phyloP scores from a whole-genome alignment of 2,888 invertebrate genomes.

The Polymixis lichenea region DNA sequence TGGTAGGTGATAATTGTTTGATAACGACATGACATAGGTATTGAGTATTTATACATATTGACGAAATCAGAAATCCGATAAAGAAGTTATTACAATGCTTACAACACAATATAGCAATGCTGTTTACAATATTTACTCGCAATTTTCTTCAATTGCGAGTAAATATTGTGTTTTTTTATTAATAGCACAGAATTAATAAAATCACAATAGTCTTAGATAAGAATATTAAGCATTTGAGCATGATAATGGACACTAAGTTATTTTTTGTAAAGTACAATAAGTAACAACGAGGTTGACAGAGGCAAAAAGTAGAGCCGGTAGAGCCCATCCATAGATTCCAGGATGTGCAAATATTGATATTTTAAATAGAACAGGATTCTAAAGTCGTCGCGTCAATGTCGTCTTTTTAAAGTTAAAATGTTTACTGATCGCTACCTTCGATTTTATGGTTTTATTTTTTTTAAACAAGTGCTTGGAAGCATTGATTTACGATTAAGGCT shows the following conservation, averaged over 20 bases:
- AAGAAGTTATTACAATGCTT: constrained; percentile 7
- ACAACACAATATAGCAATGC: background rate
- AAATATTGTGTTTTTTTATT: background rate
- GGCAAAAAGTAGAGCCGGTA: constrained; percentile 3
- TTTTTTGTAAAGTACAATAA: background rate
- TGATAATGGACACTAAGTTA: background rate
- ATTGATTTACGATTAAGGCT: constrained; percentile 62
- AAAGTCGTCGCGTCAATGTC: constrained; percentile 9
- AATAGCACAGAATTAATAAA: background rate
- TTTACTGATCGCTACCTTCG: constrained; percentile 48
- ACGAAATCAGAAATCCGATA: constrained; percentile 34
- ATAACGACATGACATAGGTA: constrained; percentile 43
- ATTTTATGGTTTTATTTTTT: constrained; percentile 35
- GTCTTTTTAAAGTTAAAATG: constrained; percentile 34
- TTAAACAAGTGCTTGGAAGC: constrained; percentile 40
- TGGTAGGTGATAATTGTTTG: constrained; percentile 47
- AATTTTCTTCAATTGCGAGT: background rate
- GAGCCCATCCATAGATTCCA: constrained; percentile 20
- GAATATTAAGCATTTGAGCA: background rate
- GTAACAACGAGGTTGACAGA: background rate
- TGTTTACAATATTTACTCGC: background rate
- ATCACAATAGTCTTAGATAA: background rate
- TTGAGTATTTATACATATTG: constrained; percentile 19
- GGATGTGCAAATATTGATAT: constrained; percentile 44
- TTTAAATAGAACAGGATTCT: constrained; percentile 29